phyloP scores from a whole-genome alignment of 2,113 vertebrate genomes.

The zebrafish (Danio rerio) region DNA sequence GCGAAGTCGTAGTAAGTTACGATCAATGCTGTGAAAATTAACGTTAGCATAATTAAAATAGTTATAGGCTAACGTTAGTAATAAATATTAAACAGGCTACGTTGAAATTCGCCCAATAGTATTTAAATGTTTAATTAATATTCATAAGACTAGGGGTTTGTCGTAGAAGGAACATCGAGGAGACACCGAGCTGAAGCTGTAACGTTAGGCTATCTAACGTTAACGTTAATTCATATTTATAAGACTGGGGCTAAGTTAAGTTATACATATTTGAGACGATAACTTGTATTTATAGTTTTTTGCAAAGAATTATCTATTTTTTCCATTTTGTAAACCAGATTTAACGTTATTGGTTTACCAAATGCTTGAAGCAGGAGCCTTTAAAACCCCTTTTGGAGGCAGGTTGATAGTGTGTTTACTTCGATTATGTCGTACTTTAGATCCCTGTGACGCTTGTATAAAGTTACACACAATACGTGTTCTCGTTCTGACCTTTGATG shows the following conservation, averaged over 20 bases:
- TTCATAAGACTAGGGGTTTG: neutral
- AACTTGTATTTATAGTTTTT: neutral
- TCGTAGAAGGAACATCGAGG: neutral
- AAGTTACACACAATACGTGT: constrained; percentile 1
- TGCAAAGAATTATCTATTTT: neutral
- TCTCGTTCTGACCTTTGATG: constrained; percentile 34
- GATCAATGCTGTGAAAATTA: too few relatives aligned
- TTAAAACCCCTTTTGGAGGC: neutral
- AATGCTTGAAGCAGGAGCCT: neutral
- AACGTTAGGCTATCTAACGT: too few relatives aligned
- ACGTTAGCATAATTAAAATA: too few relatives aligned
- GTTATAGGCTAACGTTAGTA: too few relatives aligned
- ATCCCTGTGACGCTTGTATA: neutral
- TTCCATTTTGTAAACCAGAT: neutral
- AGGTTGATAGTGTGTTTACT: neutral
- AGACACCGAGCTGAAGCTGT: neutral
- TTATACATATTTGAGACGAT: too few relatives aligned
- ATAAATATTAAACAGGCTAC: neutral
- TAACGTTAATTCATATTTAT: neutral
- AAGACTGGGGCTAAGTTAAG: neutral
- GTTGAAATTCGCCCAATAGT: neutral
- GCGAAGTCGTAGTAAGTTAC: neutral
- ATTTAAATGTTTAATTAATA: neutral
- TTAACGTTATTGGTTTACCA: neutral
- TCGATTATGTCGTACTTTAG: neutral